Base-by-base conservation (phyloP, 1,140 invertebrate genomes). In the Zaprionus davidi region DNA sequence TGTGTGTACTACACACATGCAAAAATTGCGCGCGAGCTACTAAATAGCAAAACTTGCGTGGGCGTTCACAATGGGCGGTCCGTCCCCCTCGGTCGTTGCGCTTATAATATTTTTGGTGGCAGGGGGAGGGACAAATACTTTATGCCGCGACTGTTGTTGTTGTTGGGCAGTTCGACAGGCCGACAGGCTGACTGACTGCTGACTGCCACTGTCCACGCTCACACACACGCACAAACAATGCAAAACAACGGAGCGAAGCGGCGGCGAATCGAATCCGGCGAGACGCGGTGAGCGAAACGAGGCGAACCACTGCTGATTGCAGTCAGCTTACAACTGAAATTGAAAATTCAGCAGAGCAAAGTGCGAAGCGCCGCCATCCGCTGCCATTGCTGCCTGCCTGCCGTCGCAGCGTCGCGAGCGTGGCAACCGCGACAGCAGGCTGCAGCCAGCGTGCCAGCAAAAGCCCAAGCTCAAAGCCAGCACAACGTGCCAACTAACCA, bases 271-370 rank as follows among this genome's bases (percentile, higher is more conserved):
- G 68, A 76, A 59, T 34, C 31, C 31, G 31, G 22, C n/a, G 59
- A 74, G 65, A 64, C 56, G 58, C 46, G 71, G 79, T 53, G 66
- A 68, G 63, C 80, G 69, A 63, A 79, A 55, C 62, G 57, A 41
- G 49, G 81, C 86, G 86, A 90, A 91, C 91, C 91, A 92, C 82
- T 86, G 91, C 91, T 92, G 90, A 92, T 92, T 92, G 91, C 91
- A 92, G 91, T 92, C 91, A 91, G 91, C 91, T 92, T 91, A 92
- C 91, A 92, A 92, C 91, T 92, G 91, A 92, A 91, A 92, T 92
- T 92, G 91, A 92, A 92, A 92, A 92, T 92, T 92, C 91, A 92
- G 91, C 91, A 91, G 84, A 92, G 91, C 90, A 92, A 82, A 91
- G 91, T 86, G 83, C 87, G 84, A 90, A 91, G 85, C 85, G 85